Percentiles rank a stretch among this genome's conserved stretches.
Evolutionary conservation across 2,797 vertebrate species (phyloP).

Genomic region (Lagocephalus sceleratus): DNA sequence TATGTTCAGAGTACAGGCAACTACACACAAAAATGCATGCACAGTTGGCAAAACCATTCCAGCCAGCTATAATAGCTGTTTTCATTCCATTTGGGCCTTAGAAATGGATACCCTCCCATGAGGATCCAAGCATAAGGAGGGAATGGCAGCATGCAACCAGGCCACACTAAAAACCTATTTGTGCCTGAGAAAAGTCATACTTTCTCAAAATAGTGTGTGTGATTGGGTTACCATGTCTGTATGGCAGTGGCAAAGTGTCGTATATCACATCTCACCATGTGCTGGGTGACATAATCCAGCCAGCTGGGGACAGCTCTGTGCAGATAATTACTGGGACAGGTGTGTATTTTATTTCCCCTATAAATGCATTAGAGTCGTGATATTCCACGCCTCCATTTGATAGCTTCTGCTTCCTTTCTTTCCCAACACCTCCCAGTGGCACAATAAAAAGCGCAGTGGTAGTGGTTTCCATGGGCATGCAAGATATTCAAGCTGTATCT

Average conservation of each 20-base stretch:
- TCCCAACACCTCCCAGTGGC: constrained; percentile 47
- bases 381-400: constrained; percentile 59
- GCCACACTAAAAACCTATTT: constrained; percentile 66
- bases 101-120: constrained; percentile 67
- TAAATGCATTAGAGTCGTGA: constrained; percentile 40
- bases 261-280: constrained; percentile 76
- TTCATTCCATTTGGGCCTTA: constrained; percentile 61
- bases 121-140: constrained; percentile 54
- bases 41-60: constrained; percentile 47
- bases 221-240: constrained; percentile 76
- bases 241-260: constrained; percentile 53
- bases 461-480: constrained; percentile 29
- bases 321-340: constrained; percentile 70
- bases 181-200: constrained; percentile 70
- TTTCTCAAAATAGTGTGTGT: constrained; percentile 74
- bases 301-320: constrained; percentile 43
- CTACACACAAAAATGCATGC: constrained; percentile 13
- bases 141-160: constrained; percentile 36
- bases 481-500: constrained; percentile 11
- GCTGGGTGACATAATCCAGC: constrained; percentile 72
- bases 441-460: constrained; percentile 41
- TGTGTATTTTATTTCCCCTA: constrained; percentile 52
- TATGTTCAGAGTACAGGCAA: constrained; percentile 2
- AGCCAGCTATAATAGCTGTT: constrained; percentile 52
- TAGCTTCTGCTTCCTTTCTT: constrained; percentile 52